Evolutionary conservation across 1,140 invertebrate species (phyloP).

Genomic region (Trinorchestia longiramus): DNA sequence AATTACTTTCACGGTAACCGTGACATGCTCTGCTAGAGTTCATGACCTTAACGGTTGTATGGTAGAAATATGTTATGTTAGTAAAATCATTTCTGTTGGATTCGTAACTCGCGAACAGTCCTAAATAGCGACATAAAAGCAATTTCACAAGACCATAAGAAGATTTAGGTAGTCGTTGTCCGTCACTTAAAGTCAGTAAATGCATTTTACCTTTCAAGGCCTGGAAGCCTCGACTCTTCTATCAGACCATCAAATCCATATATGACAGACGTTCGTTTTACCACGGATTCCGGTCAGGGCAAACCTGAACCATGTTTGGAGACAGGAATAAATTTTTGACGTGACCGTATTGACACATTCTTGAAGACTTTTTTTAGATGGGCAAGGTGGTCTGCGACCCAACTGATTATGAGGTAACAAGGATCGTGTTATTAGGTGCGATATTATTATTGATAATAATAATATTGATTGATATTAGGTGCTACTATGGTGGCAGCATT

Average conservation of each 20-base stretch:
- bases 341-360: not conserved
- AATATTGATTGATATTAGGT: no score
- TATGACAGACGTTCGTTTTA: not conserved
- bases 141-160: not conserved
- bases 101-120: not conserved
- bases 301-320: not conserved
- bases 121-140: not conserved
- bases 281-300: not conserved
- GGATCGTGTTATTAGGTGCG: no score
- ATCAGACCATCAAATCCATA: not conserved
- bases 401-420: not conserved
- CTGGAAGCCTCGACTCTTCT: not conserved
- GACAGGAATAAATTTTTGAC: not conserved
- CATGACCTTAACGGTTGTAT: no score
- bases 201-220: not conserved
- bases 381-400: not conserved
- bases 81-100: not conserved
- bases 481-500: no score
- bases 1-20: no score
- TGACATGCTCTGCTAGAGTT: no score
- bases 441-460: no score
- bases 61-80: no score
- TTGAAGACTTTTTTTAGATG: not conserved
- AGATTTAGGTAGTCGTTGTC: not conserved
- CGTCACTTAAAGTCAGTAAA: not conserved